These are phyloP conservation scores for Myotis yumanensis DNA, from an alignment of 2,113 vertebrate species.

Conservation along the genomic window DNA sequence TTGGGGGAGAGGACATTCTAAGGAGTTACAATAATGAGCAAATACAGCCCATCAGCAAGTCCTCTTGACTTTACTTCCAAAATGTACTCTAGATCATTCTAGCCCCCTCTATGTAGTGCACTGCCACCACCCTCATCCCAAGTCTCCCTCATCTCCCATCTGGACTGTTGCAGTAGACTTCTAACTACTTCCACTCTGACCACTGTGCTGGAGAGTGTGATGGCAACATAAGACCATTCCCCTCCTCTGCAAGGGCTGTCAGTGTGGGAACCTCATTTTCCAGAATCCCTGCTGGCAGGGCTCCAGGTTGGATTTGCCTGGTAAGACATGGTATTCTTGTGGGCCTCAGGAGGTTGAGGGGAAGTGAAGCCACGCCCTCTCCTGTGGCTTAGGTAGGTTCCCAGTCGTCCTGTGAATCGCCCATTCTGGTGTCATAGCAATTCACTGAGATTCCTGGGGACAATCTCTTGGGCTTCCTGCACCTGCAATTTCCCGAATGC, in stretches of 20 bases:
- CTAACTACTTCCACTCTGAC: not conserved
- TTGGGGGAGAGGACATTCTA: not conserved
- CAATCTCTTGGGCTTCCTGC: not conserved
- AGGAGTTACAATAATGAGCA: not conserved
- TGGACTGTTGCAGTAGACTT: not conserved
- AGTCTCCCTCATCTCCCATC: not conserved
- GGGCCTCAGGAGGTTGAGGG: not conserved
- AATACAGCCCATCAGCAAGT: not conserved
- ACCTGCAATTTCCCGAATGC: not conserved
- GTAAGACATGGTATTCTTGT: too few species aligned
- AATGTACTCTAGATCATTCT: not conserved
- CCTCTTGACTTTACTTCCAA: not conserved
- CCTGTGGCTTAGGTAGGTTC: not conserved
- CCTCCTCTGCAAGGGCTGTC: too few species aligned
- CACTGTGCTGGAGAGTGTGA: not conserved
- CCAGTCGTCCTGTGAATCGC: not conserved
- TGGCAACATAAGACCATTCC: not conserved
- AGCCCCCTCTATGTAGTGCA: not conserved
- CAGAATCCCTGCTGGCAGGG: too few species aligned
- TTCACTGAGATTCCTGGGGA: not conserved
- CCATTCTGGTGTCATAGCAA: too few species aligned
- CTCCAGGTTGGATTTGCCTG: not conserved
- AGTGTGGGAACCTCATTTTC: not conserved
- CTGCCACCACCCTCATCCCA: not conserved
- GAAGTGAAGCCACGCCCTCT: not conserved